Conservation (phyloP, 2,113 vertebrate species). For the Neomonachus schauinslandi region DNA sequence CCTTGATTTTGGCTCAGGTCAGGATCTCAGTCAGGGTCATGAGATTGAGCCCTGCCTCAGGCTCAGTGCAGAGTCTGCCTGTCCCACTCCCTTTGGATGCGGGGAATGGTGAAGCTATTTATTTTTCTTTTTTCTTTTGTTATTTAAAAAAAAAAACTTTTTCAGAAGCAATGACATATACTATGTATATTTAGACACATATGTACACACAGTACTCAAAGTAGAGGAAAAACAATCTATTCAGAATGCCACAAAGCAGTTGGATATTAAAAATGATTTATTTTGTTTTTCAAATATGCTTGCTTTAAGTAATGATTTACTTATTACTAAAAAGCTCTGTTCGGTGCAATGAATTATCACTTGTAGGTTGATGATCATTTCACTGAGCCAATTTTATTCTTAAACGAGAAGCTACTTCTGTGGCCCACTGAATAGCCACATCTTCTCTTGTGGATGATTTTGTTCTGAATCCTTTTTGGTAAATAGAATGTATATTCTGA, state of each 20-base stretch:
- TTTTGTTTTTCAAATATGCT: background rate
- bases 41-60: too few relatives aligned
- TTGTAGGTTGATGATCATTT: background rate
- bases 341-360: background rate
- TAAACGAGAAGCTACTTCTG: background rate
- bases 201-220: background rate
- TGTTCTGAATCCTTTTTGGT: background rate
- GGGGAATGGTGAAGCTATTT: background rate
- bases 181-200: background rate
- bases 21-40: too few relatives aligned
- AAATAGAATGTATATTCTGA: conserved; percentile 25
- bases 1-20: too few relatives aligned
- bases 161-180: background rate
- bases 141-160: background rate
- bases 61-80: too few relatives aligned
- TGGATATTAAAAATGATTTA: background rate
- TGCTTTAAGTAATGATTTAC: background rate
- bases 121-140: background rate
- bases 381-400: background rate
- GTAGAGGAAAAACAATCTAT: background rate
- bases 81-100: background rate
- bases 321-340: background rate
- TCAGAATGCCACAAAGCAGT: background rate
- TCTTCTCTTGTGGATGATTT: conserved; percentile 28
- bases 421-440: background rate